Evolutionary conservation across 2,113 vertebrate species (phyloP).

Genomic region (Actenoides lindsayi): DNA sequence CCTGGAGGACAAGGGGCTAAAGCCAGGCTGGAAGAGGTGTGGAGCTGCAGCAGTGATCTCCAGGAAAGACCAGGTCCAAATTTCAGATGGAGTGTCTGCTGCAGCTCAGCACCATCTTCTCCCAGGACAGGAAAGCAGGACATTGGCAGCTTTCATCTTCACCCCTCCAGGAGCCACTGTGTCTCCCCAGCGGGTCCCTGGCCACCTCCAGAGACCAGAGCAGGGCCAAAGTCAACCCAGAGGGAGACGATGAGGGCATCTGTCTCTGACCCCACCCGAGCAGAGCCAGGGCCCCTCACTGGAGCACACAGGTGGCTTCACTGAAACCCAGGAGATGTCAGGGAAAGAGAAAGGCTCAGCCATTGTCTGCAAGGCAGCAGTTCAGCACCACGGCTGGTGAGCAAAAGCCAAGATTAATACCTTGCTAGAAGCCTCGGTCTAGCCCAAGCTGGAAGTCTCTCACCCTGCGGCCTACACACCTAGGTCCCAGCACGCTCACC

Average conservation of each 20-base stretch:
- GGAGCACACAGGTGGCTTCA: background rate
- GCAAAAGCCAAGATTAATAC: background rate
- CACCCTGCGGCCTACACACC: rapidly evolving
- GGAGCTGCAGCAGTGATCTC: background rate
- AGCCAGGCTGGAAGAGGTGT: background rate
- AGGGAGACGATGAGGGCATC: too few species aligned
- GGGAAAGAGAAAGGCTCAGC: background rate
- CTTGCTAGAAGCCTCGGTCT: background rate
- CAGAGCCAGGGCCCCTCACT: background rate
- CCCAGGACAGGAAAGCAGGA: background rate
- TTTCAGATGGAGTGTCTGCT: background rate
- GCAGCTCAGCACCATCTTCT: background rate
- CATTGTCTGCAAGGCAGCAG: background rate
- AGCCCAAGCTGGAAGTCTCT: background rate
- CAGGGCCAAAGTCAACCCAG: background rate
- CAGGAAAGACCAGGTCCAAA: background rate
- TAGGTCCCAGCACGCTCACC: background rate
- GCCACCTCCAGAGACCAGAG: background rate
- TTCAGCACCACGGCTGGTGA: background rate
- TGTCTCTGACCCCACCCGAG: background rate
- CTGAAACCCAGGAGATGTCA: background rate
- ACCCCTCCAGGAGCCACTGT: background rate
- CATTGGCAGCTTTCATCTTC: background rate
- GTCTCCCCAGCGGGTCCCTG: rapidly evolving
- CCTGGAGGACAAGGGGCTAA: background rate